Evolutionary conservation across 2,888 invertebrate species (phyloP).

Genomic region (Mythimna albipuncta): DNA sequence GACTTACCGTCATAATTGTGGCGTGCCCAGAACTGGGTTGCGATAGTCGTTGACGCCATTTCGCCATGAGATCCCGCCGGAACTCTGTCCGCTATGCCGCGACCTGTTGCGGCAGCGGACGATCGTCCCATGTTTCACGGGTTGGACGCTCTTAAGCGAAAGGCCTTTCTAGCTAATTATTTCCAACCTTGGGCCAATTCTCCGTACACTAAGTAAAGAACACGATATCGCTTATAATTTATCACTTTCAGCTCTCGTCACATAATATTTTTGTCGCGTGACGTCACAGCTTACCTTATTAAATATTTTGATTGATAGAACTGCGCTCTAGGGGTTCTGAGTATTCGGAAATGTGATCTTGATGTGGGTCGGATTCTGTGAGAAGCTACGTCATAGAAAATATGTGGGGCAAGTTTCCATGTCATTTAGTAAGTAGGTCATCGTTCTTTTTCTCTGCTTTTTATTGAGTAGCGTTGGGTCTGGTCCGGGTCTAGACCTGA

Average conservation of each 20-base stretch:
- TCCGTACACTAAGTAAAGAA: slow-evolving; percentile 12
- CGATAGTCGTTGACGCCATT: too few species aligned
- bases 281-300: slow-evolving; percentile 43
- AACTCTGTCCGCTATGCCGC: too few species aligned
- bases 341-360: slow-evolving; percentile 31
- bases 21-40: too few species aligned
- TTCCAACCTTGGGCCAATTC: slow-evolving; percentile 10
- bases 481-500: too few species aligned
- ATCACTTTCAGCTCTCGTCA: slow-evolving; percentile 39
- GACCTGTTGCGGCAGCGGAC: too few species aligned
- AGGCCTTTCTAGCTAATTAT: slow-evolving; percentile 7
- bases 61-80: too few species aligned
- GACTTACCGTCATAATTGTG: too few species aligned
- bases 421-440: slow-evolving; percentile 1
- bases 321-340: not conserved
- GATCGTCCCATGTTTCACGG: too few species aligned
- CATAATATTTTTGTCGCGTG: slow-evolving; percentile 34
- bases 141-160: not conserved
- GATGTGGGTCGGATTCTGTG: slow-evolving; percentile 17
- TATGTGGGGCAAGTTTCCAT: not conserved
- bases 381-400: not conserved
- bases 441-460: not conserved
- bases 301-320: slow-evolving; percentile 55
- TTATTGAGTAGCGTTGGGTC: too few species aligned
- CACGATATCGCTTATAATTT: slow-evolving; percentile 28